Percentiles rank a stretch among this genome's conserved stretches.
phyloP scores from a whole-genome alignment of 2,888 invertebrate species.

The Ischnura elegans region DNA sequence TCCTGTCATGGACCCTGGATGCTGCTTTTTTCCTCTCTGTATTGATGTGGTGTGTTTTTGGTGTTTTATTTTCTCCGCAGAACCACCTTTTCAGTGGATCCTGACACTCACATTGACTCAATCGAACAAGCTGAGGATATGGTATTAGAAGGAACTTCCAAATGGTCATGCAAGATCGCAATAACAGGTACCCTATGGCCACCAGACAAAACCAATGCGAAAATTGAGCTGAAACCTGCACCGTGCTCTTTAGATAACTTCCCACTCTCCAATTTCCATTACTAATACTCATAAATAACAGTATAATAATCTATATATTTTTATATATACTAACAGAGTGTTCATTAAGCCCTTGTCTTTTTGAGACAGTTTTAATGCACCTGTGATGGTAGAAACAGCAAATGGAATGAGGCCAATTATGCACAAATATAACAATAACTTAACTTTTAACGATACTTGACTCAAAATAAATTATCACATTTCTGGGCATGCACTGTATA shows the following conservation, averaged over 20 bases:
- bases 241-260: constrained; percentile 67
- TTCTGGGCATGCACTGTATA: background rate
- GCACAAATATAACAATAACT: background rate
- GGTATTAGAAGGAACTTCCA: constrained; percentile 99
- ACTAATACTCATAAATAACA: constrained; percentile 63
- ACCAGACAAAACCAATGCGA: constrained; percentile 71
- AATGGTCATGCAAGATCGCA: constrained; percentile 99
- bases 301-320: constrained; percentile 48
- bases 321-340: constrained; percentile 29
- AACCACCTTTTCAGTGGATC: constrained; percentile 98
- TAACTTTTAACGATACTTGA: background rate
- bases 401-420: background rate
- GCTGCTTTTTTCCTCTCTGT: constrained; percentile 70
- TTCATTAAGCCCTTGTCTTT: constrained; percentile 35
- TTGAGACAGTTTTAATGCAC: constrained; percentile 7
- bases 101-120: constrained; percentile 98
- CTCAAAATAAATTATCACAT: background rate
- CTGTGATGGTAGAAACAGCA: constrained; percentile 31
- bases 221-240: constrained; percentile 49
- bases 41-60: constrained; percentile 71
- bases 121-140: constrained; percentile 98
- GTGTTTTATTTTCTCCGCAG: constrained; percentile 80
- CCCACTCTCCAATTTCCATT: constrained; percentile 58
- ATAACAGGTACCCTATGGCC: constrained; percentile 94
- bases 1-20: constrained; percentile 71